Conservation (phyloP, 2,888 invertebrate genomes). For the Epistrophella euchroma region DNA sequence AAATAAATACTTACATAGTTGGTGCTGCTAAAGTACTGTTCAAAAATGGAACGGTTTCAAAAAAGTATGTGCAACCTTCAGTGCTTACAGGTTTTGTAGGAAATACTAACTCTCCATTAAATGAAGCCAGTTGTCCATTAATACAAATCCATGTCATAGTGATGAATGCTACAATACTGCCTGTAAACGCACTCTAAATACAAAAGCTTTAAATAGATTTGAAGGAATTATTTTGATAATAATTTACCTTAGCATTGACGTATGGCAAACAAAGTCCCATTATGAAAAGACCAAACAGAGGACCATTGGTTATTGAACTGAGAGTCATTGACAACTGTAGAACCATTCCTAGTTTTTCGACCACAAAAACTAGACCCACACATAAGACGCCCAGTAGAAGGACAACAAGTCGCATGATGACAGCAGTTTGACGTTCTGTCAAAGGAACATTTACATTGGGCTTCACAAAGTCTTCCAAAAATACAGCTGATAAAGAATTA, state of each 20-base stretch:
- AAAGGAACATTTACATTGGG: neutral
- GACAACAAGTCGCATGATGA: neutral
- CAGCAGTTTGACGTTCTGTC: neutral
- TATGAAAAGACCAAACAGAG: neutral
- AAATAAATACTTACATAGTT: conserved; percentile 63
- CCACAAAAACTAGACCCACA: conserved; percentile 87
- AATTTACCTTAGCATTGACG: neutral
- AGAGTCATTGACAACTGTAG: conserved; percentile 87
- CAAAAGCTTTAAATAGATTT: neutral
- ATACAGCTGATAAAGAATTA: conserved; percentile 91
- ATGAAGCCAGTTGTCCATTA: neutral
- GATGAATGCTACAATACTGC: neutral
- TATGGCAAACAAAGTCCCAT: conserved; percentile 3
- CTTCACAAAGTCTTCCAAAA: conserved; percentile 80
- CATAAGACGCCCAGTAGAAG: conserved; percentile 77
- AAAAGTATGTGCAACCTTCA: conserved; percentile 1
- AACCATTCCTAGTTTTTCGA: conserved; percentile 90
- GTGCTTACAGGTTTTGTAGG: conserved; percentile 1
- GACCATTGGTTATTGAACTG: conserved; percentile 87
- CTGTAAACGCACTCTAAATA: conserved; percentile 13
- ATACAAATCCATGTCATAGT: conserved; percentile 9
- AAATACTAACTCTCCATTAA: neutral
- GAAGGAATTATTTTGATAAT: conserved; percentile 77
- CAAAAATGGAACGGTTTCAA: neutral
- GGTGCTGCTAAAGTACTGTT: conserved; percentile 73